Conservation (phyloP, 2,797 vertebrate genomes). For the Percopsis omiscomaycus region DNA sequence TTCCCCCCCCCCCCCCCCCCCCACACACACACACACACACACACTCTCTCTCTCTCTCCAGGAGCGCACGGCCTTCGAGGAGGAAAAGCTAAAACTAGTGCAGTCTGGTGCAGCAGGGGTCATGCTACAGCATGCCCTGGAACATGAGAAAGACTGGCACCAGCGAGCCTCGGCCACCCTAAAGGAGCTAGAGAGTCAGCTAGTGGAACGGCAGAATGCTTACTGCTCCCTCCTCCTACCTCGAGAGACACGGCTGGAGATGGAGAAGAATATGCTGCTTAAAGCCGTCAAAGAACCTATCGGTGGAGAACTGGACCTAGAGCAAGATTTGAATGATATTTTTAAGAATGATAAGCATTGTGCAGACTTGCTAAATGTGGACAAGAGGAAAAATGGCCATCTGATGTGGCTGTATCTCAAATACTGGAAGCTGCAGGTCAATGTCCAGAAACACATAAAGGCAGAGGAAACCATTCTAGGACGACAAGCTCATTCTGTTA, state of each 20-base stretch:
- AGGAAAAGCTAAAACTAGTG: constrained; percentile 77
- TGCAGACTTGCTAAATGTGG: constrained; percentile 73
- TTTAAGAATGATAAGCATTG: too few relatives aligned
- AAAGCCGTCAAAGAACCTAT: constrained; percentile 82
- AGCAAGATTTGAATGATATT: too few relatives aligned
- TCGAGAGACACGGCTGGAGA: constrained; percentile 79
- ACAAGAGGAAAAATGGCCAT: constrained; percentile 87
- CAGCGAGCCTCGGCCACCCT: constrained; percentile 75
- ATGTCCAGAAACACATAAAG: constrained; percentile 84
- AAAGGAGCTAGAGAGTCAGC: constrained; percentile 83
- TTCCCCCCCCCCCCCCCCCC: too few relatives aligned
- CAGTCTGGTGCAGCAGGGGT: constrained; percentile 73
- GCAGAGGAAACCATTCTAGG: constrained; percentile 80
- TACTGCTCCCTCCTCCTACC: constrained; percentile 87
- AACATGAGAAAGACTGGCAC: constrained; percentile 83
- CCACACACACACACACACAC: not conserved
- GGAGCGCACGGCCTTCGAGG: constrained; percentile 81
- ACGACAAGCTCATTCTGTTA: constrained; percentile 27
- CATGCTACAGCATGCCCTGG: constrained; percentile 77
- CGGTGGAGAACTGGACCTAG: constrained; percentile 29
- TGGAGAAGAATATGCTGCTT: constrained; percentile 88
- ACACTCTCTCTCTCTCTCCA: constrained; percentile 31
- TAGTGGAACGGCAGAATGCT: constrained; percentile 87
- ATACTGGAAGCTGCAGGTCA: constrained; percentile 89
- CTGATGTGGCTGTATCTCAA: constrained; percentile 97